phyloP scores from a whole-genome alignment of 2,797 vertebrate species.

The Iguana delicatissima region DNA sequence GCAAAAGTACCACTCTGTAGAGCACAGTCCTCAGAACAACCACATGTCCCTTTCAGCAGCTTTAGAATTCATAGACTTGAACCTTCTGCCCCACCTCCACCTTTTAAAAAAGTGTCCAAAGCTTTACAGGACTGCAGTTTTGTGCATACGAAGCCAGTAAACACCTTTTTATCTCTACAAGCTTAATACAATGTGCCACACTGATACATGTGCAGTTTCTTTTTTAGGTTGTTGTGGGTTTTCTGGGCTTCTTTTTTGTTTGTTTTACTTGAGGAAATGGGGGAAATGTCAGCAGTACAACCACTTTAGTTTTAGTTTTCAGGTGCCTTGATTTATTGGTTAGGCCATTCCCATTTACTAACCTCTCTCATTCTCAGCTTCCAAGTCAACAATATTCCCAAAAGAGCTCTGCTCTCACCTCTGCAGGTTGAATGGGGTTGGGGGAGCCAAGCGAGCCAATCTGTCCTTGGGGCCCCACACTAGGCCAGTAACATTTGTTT shows the following conservation, averaged over 20 bases:
- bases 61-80: conserved; percentile 23
- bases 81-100: not conserved
- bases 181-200: conserved; percentile 49
- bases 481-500: not conserved
- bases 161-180: conserved; percentile 61
- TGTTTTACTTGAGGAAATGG: conserved; percentile 62
- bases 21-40: not conserved
- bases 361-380: conserved; percentile 22
- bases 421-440: fast-evolving
- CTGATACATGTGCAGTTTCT: conserved; percentile 44
- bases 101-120: conserved; percentile 54
- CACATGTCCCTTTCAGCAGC: conserved; percentile 36
- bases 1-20: fast-evolving
- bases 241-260: conserved; percentile 42
- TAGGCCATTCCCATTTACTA: conserved; percentile 61
- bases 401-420: not conserved
- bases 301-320: conserved; percentile 54
- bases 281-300: not conserved
- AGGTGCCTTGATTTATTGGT: conserved; percentile 74
- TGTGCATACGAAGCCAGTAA: conserved; percentile 42
- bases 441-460: conserved; percentile 18
- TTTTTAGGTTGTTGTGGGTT: too few species aligned
- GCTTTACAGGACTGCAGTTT: conserved; percentile 50
- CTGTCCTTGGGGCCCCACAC: not conserved
- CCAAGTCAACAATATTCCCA: not conserved